Percentiles rank a stretch among this genome's conserved stretches.
Conservation (phyloP, 2,888 invertebrate genomes). For the Morpho helenor region DNA sequence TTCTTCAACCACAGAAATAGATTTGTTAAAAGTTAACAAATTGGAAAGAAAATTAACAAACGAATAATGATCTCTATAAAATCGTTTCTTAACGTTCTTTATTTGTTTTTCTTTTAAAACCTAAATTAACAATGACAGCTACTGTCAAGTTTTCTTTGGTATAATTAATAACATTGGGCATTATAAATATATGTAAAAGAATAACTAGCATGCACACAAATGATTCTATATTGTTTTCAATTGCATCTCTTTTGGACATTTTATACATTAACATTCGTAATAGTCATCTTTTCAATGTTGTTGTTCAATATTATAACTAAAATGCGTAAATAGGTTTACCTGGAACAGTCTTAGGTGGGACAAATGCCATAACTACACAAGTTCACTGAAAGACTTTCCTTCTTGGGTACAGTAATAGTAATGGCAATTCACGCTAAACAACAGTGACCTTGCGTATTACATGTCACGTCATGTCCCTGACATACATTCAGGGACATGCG, state of each 20-base stretch:
- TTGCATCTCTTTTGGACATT: too few species aligned
- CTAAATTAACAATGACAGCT: background rate
- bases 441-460: constrained; percentile 57
- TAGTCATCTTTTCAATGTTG: too few species aligned
- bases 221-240: too few species aligned
- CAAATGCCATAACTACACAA: constrained; percentile 45
- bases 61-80: background rate
- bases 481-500: constrained; percentile 65
- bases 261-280: too few species aligned
- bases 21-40: background rate
- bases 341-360: constrained; percentile 39
- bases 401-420: constrained; percentile 21
- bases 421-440: constrained; percentile 55
- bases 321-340: constrained; percentile 2
- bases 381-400: constrained; percentile 23
- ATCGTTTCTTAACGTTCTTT: background rate
- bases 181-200: background rate
- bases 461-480: constrained; percentile 63
- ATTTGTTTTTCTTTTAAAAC: background rate
- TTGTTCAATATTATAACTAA: too few species aligned
- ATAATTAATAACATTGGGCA: too few species aligned
- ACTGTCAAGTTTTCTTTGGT: too few species aligned
- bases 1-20: background rate
- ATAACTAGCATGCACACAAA: too few species aligned
- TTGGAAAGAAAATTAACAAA: background rate